Conservation (phyloP, 1,140 invertebrate species). For the Atta cephalotes region DNA sequence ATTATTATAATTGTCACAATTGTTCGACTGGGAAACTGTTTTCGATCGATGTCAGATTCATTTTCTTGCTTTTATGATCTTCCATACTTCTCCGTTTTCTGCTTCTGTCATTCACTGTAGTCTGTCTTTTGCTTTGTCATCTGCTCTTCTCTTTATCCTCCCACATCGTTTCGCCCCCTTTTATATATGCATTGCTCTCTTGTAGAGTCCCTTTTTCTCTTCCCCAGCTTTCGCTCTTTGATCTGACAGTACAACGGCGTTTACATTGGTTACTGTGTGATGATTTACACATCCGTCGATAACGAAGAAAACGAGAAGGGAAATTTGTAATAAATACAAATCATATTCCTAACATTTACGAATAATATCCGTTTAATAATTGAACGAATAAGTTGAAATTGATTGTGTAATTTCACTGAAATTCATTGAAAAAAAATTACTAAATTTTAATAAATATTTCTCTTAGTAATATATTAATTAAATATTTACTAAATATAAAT, state of each 20-base stretch:
- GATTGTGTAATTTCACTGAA: not conserved
- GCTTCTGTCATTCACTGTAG: constrained; percentile 33
- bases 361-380: not conserved
- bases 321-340: not conserved
- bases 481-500: not conserved
- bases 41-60: not conserved
- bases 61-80: constrained; percentile 1
- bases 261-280: constrained; percentile 14
- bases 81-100: not conserved
- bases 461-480: too few species aligned
- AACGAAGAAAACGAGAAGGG: constrained; percentile 14
- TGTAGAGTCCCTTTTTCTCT: constrained; percentile 15
- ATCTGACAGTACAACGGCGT: constrained; percentile 5
- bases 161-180: not conserved
- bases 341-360: not conserved
- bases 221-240: constrained; percentile 14
- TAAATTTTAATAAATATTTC: too few species aligned
- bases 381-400: not conserved
- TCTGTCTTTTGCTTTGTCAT: not conserved
- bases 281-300: constrained; percentile 49
- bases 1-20: not conserved
- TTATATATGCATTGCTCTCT: not conserved
- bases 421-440: not conserved
- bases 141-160: not conserved
- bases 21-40: constrained; percentile 2